These are phyloP conservation scores for Drosophila tripunctata DNA, from an alignment of 2,888 invertebrate species.

Conservation along the genomic window DNA sequence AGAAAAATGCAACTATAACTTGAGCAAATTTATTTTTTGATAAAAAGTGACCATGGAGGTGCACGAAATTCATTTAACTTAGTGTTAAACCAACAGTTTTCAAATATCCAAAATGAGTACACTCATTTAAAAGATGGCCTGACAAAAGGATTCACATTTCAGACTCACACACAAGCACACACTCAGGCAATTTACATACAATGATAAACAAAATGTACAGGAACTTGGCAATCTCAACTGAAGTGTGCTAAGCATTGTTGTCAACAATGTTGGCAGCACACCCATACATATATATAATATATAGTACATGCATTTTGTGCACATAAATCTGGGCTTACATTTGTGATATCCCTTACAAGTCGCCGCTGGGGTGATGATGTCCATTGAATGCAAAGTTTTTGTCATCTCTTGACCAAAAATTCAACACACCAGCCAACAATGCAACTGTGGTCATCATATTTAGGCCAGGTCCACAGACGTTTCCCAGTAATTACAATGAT, in stretches of 20 bases:
- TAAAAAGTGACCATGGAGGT: conserved; percentile 7
- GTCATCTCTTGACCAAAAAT: conserved; percentile 29
- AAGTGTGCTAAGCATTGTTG: conserved; percentile 26
- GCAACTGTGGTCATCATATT: conserved; percentile 20
- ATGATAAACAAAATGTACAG: conserved; percentile 6
- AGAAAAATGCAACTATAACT: background rate
- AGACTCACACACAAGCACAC: background rate
- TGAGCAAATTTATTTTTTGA: background rate
- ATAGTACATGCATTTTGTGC: conserved; percentile 8
- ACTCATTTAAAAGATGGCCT: conserved; percentile 4
- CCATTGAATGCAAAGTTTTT: conserved; percentile 8
- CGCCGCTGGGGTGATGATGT: background rate
- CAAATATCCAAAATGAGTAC: background rate
- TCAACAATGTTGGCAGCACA: conserved; percentile 32
- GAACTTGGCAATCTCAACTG: conserved; percentile 9
- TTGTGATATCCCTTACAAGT: conserved; percentile 29
- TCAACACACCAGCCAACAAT: conserved; percentile 33
- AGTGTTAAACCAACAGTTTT: background rate
- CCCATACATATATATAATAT: conserved; percentile 1
- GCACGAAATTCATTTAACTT: background rate
- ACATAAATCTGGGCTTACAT: conserved; percentile 21
- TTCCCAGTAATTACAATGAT: conserved; percentile 12
- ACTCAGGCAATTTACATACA: too few species aligned
- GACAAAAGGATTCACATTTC: conserved; percentile 11
- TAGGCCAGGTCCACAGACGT: conserved; percentile 3